Conservation (phyloP, 37 sponge, comb jelly and placozoan genomes). For the Ianthella basta region DNA sequence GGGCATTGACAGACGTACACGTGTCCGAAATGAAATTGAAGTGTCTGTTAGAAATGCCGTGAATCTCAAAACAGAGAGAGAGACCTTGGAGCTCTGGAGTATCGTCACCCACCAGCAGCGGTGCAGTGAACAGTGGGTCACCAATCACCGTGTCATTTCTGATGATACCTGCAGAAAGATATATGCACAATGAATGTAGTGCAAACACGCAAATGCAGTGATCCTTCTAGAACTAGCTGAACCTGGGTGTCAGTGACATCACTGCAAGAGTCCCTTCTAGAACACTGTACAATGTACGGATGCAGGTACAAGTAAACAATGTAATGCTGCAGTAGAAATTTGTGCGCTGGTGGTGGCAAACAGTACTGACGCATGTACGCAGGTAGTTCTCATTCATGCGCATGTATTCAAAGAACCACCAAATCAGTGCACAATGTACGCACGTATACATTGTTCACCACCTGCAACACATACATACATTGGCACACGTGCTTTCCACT, state of each 20-base stretch:
- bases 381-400: no score
- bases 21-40: conserved; percentile 56
- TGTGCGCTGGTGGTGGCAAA: no score
- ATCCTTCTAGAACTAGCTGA: no score
- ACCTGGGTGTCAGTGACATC: no score
- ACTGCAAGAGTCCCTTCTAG: no score
- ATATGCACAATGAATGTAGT: neutral
- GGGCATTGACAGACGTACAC: conserved; percentile 49
- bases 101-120: neutral
- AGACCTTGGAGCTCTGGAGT: neutral
- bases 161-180: neutral
- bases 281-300: no score
- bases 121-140: conserved; percentile 40
- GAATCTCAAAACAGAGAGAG: conserved; percentile 61
- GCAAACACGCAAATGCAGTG: no score
- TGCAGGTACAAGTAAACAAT: no score
- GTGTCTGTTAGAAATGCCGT: conserved; percentile 26
- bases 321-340: no score
- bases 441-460: neutral
- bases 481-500: neutral
- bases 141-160: conserved; percentile 45
- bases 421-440: neutral
- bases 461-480: conserved; percentile 19
- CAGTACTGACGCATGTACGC: no score
- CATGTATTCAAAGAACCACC: no score